phyloP scores from a whole-genome alignment of 2,113 vertebrate species.

The Plecotus auritus region DNA sequence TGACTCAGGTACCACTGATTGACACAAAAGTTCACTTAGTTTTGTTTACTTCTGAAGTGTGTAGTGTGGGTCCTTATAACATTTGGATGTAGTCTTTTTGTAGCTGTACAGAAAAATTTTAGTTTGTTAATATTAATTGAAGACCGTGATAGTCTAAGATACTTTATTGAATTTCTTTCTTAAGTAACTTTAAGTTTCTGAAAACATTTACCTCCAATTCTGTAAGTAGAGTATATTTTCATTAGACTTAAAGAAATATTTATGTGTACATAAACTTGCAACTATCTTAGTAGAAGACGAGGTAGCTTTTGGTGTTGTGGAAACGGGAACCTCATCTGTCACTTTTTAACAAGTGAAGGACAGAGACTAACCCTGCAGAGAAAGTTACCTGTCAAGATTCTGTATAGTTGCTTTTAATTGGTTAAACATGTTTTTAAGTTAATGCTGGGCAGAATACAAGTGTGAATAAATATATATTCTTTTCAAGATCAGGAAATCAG shows the following conservation, averaged over 20 bases:
- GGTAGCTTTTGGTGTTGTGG: background rate
- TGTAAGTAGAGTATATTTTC: background rate
- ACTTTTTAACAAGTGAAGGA: background rate
- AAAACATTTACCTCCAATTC: background rate
- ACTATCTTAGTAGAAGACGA: background rate
- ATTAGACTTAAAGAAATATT: background rate
- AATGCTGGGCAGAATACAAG: background rate
- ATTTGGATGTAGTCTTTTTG: background rate
- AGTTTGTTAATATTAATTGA: background rate
- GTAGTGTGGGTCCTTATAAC: background rate
- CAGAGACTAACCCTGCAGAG: background rate
- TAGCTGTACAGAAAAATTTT: background rate
- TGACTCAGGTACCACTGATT: background rate
- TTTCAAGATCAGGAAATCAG: background rate
- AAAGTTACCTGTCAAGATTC: background rate
- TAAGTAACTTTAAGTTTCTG: background rate
- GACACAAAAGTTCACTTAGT: background rate
- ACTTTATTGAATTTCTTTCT: background rate
- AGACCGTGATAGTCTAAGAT: background rate
- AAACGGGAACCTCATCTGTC: background rate
- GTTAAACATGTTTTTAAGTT: background rate
- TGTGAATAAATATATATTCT: background rate
- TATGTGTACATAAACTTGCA: background rate
- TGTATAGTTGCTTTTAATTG: conserved; percentile 16
- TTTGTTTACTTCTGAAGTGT: conserved; percentile 7